These are phyloP conservation scores for Tricholaema leucomelas DNA, from an alignment of 2,113 vertebrate genomes.

Conservation along the genomic window DNA sequence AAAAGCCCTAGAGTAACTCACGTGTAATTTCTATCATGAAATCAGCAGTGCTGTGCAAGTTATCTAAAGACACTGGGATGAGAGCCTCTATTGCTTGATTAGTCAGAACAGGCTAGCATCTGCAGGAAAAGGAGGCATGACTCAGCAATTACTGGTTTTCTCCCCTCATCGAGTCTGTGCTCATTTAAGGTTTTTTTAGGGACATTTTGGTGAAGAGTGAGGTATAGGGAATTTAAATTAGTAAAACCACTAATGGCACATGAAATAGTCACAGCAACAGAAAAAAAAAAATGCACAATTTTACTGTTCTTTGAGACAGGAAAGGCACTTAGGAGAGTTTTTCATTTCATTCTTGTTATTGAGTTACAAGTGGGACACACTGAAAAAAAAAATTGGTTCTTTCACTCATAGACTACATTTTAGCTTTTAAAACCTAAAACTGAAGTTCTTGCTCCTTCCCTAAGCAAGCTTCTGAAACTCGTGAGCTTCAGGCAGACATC, in stretches of 20 bases:
- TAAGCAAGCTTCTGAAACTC: not conserved
- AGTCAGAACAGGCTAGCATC: not conserved
- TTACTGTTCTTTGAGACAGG: not conserved
- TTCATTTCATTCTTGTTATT: not conserved
- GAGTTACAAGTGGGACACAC: not conserved
- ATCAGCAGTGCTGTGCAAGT: not conserved
- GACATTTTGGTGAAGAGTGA: not conserved
- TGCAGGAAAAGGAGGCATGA: not conserved
- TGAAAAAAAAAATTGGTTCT: not conserved
- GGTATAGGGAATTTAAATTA: not conserved
- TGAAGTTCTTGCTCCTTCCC: not conserved
- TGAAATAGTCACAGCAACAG: not conserved
- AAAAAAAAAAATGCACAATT: not conserved
- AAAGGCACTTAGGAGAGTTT: not conserved
- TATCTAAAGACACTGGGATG: accelerated
- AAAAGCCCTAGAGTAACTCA: not conserved
- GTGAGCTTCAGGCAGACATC: not conserved
- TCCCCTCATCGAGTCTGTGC: not conserved
- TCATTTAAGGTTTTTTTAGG: not conserved
- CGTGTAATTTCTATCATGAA: not conserved
- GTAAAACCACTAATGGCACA: accelerated
- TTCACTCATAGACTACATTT: not conserved
- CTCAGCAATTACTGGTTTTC: not conserved
- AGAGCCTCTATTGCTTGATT: not conserved
- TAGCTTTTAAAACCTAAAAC: not conserved